Evolutionary conservation across 2,888 invertebrate species (phyloP).

Genomic region (Apoderus coryli): DNA sequence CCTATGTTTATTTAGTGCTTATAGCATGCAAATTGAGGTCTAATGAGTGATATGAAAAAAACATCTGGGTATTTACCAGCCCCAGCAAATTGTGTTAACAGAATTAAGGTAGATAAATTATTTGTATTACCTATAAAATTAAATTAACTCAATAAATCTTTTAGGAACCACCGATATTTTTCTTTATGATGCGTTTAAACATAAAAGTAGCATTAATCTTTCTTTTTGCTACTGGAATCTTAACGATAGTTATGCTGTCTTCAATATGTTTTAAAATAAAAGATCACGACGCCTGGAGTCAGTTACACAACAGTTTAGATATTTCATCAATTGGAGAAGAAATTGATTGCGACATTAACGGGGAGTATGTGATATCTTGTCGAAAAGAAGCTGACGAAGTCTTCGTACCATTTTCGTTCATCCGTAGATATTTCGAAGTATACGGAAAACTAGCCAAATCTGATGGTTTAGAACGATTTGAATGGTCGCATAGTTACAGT

Average conservation of each 20-base stretch:
- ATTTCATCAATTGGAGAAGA: conserved; percentile 42
- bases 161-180: conserved; percentile 33
- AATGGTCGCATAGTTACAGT: conserved; percentile 91
- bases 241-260: conserved; percentile 60
- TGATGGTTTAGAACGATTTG: conserved; percentile 68
- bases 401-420: conserved; percentile 82
- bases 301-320: conserved; percentile 20
- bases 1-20: no score
- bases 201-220: conserved; percentile 57
- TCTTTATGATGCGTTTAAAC: conserved; percentile 64
- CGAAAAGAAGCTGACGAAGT: conserved; percentile 53
- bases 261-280: conserved; percentile 42
- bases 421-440: conserved; percentile 89
- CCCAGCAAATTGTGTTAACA: no score
- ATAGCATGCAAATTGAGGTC: no score
- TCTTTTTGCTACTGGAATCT: conserved; percentile 46
- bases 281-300: background rate
- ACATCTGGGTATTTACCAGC: no score
- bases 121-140: no score
- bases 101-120: no score
- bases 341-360: conserved; percentile 81
- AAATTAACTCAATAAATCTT: no score
- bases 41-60: no score
- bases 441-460: conserved; percentile 69
- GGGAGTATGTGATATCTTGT: conserved; percentile 44